phyloP scores from a whole-genome alignment of 2,888 invertebrate genomes.

The Mimumesa dahlbomi region DNA sequence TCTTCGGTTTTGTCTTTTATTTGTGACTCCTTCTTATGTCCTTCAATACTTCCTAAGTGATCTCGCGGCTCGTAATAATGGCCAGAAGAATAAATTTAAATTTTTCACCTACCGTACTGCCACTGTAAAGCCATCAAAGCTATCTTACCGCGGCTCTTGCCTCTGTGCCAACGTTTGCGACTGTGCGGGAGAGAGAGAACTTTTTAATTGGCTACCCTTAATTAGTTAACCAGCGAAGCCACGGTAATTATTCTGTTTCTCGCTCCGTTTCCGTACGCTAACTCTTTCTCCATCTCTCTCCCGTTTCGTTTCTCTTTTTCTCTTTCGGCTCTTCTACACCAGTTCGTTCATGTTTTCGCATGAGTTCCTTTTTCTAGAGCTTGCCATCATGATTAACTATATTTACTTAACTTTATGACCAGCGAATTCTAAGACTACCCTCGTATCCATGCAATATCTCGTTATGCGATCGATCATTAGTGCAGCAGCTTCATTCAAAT shows the following conservation, averaged over 20 bases:
- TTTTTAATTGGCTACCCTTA: constrained; percentile 80
- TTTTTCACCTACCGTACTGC: constrained; percentile 40
- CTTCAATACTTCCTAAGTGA: not conserved
- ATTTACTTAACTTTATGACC: constrained; percentile 52
- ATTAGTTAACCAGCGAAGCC: constrained; percentile 78
- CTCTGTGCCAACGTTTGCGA: constrained; percentile 55
- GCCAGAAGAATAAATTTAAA: constrained; percentile 46
- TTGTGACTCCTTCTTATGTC: not conserved
- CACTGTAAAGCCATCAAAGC: constrained; percentile 55
- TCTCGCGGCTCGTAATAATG: constrained; percentile 24
- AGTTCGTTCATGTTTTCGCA: constrained; percentile 56
- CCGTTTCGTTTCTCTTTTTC: constrained; percentile 27
- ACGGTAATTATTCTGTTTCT: constrained; percentile 79
- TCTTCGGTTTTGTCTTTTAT: not conserved
- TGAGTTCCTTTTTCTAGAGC: constrained; percentile 37
- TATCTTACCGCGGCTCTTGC: constrained; percentile 46
- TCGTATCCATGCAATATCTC: not conserved
- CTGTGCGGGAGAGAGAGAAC: constrained; percentile 71
- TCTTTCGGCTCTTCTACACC: constrained; percentile 12
- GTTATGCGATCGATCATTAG: not conserved
- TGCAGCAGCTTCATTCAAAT: not conserved
- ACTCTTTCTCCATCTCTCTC: constrained; percentile 33
- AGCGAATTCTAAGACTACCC: constrained; percentile 26
- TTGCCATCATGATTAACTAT: constrained; percentile 62
- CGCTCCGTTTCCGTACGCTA: constrained; percentile 64